Evolutionary conservation across 2,113 vertebrate genomes (phyloP).

Genomic region (Carassius carassius): DNA sequence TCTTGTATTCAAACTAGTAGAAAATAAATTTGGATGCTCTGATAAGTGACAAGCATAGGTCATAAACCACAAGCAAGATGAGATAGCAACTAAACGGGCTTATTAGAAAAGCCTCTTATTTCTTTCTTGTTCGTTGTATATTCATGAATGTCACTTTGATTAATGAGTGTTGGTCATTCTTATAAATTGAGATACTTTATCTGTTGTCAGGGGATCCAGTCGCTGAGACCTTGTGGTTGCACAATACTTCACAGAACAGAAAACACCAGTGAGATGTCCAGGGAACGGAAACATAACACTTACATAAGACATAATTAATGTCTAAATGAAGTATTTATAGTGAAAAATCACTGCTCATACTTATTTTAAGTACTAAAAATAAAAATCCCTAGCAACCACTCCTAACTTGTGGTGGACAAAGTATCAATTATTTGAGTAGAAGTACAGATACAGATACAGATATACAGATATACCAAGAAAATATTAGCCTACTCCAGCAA

Average conservation of each 20-base stretch:
- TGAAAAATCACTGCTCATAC: no score
- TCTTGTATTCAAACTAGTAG: conserved; percentile 12
- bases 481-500: no score
- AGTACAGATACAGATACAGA: no score
- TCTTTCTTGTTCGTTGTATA: not conserved
- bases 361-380: no score
- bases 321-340: no score
- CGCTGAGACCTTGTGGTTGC: conserved; percentile 25
- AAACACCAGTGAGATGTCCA: not conserved
- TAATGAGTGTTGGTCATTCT: conserved; percentile 42
- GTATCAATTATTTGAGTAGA: no score
- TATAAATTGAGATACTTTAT: conserved; percentile 48
- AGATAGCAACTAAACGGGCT: not conserved
- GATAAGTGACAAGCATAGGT: not conserved
- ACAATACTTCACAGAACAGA: not conserved
- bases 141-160: conserved; percentile 49
- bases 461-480: no score
- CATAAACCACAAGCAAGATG: conserved; percentile 13
- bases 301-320: not conserved
- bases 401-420: no score
- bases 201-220: conserved; percentile 21
- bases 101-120: conserved; percentile 12
- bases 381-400: no score
- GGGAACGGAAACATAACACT: not conserved
- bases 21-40: conserved; percentile 31